Percentiles rank a stretch among this genome's conserved stretches.
Evolutionary conservation across 2,888 invertebrate genomes (phyloP).

Genomic region (Temnothorax rugatulus): DNA sequence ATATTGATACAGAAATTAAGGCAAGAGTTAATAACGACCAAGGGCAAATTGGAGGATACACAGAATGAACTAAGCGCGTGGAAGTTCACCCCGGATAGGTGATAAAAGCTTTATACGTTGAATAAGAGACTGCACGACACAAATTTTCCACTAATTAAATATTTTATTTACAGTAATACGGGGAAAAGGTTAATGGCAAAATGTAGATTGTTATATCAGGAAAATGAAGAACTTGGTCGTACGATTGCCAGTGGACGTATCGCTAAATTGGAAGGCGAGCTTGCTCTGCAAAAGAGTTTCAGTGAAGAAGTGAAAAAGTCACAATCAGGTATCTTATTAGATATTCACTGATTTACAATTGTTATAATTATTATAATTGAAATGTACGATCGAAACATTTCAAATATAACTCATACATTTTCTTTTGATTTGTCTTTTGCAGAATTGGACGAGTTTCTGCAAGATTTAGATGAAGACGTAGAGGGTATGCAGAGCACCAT

Average conservation of each 20-base stretch:
- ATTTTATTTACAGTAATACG: slow-evolving; percentile 90
- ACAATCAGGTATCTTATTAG: slow-evolving; percentile 91
- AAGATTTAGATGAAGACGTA: slow-evolving; percentile 98
- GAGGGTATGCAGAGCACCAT: slow-evolving; percentile 99
- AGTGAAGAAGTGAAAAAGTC: slow-evolving; percentile 98
- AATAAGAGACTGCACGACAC: neutral
- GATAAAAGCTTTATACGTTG: slow-evolving; percentile 36
- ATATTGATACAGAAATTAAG: slow-evolving; percentile 96
- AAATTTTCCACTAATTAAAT: slow-evolving; percentile 6
- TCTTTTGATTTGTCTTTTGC: slow-evolving; percentile 72
- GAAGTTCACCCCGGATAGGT: slow-evolving; percentile 99
- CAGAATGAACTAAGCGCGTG: slow-evolving; percentile 99
- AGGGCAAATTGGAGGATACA: slow-evolving; percentile 97
- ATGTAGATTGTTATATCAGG: slow-evolving; percentile 97
- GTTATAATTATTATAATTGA: slow-evolving; percentile 13
- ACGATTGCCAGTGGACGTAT: slow-evolving; percentile 97
- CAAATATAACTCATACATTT: neutral
- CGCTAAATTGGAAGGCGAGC: slow-evolving; percentile 97
- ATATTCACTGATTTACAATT: slow-evolving; percentile 11
- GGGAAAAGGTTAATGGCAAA: slow-evolving; percentile 99
- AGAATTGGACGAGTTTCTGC: slow-evolving; percentile 98
- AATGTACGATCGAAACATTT: neutral
- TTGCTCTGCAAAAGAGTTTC: slow-evolving; percentile 97
- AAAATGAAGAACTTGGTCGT: slow-evolving; percentile 98
- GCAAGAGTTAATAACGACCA: slow-evolving; percentile 95